Evolutionary conservation across 2,797 vertebrate species (phyloP), one percentile per base, ranked within the genome.

Genomic region (Microctenopoma lineatum): DNA sequence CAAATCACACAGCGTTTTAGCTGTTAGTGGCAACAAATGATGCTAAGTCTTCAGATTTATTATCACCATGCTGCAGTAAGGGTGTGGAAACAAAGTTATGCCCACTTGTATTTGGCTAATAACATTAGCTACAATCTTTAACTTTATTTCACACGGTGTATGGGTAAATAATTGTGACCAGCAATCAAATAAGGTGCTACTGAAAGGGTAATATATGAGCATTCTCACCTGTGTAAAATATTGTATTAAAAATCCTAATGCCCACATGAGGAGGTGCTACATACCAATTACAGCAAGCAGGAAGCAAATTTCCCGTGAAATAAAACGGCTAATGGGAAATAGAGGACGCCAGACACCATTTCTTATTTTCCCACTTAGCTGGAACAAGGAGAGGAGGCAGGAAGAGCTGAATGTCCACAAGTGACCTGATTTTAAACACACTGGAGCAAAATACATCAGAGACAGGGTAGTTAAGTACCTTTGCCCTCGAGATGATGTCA

Each of bases 261-360:
- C 84, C 84, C 87, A 90, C 90, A 88, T 94, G 92, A 93, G 85
- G 83, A 93, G 90, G 89, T 89, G 88, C 90, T 86, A 90, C 90
- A 92, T 90, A 92, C 83, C 92, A 94, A 94, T 94, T 94, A 95
- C 85, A 86, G 89, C 88, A 89, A 91, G 92, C 90, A 91, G 90
- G 86, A 91, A 92, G 92, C 88, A 94, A 94, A 93, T 94, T 94
- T 90, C 87, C 92, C 91, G 81, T 94, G 93, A 94, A 94, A 95
- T 94, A 94, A 94, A 92, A 93, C 79, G 83, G 89, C 88, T 94
- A 93, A 94, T 94, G 90, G 92, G 91, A 93, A 93, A 93, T 75
- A 73, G 90, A 87, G 90, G 85, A 86, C 65, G 59, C 84, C 77
- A 80, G 80, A 83, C 85, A 80, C 77, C 86, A 75, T 91, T 93